phyloP scores from a whole-genome alignment of 2,113 vertebrate species.

The Zosterops pallidus region DNA sequence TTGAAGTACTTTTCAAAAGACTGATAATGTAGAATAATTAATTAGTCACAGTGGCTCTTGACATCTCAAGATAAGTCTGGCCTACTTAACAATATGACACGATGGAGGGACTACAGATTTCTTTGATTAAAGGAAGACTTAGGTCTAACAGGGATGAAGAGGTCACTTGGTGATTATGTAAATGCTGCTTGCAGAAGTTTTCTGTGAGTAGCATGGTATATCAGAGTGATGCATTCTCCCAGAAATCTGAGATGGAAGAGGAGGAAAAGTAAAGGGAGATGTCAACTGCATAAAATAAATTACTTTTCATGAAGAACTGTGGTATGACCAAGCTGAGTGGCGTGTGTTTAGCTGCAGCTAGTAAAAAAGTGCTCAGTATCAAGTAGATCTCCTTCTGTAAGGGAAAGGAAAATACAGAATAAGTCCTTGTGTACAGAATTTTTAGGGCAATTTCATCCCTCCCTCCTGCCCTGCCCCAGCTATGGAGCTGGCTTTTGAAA shows the following conservation, averaged over 20 bases:
- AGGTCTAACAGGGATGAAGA: background rate
- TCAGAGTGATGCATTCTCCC: background rate
- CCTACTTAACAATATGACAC: constrained; percentile 14
- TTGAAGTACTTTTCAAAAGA: background rate
- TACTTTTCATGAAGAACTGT: background rate
- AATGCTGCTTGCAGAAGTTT: constrained; percentile 25
- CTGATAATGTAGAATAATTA: background rate
- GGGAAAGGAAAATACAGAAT: background rate
- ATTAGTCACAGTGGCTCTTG: background rate
- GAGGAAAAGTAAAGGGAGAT: background rate
- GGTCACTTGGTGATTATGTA: constrained; percentile 38
- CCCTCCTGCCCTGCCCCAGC: background rate
- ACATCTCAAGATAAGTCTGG: background rate
- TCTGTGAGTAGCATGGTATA: background rate
- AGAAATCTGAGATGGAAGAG: background rate
- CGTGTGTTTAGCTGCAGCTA: background rate
- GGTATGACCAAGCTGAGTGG: background rate
- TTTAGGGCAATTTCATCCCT: background rate
- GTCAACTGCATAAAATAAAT: constrained; percentile 18
- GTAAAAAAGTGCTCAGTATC: background rate
- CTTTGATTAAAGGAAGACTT: background rate
- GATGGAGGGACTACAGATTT: background rate
- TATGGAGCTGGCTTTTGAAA: background rate
- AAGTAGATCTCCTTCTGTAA: background rate
- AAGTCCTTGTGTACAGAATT: background rate